These are phyloP conservation scores for Platynereis dumerilii DNA, from an alignment of 2,888 invertebrate genomes.

Conservation along the genomic window DNA sequence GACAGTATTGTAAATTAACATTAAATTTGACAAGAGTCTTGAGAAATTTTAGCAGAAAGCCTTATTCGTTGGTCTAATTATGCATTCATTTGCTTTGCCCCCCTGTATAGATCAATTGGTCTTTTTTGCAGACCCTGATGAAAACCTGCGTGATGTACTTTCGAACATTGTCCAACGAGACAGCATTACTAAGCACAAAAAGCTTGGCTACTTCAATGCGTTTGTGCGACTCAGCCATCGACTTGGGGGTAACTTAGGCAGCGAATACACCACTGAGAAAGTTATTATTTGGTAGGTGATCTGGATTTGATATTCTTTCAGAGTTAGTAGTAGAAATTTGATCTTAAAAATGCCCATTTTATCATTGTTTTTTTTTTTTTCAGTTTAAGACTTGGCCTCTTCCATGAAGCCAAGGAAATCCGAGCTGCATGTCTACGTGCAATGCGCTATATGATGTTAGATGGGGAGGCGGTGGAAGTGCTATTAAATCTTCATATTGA, in stretches of 20 bases:
- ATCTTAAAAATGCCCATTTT: too few relatives aligned
- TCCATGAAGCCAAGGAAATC: conserved; percentile 87
- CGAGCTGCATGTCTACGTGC: conserved; percentile 87
- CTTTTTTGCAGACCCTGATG: conserved; percentile 65
- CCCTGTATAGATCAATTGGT: too few relatives aligned
- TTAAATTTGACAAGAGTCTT: too few relatives aligned
- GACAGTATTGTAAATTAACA: too few relatives aligned
- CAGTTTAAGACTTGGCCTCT: conserved; percentile 84
- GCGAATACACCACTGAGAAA: conserved; percentile 81
- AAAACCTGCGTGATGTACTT: conserved; percentile 70
- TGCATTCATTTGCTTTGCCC: too few relatives aligned
- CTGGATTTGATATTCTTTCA: neutral
- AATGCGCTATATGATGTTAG: conserved; percentile 81
- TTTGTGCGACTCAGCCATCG: conserved; percentile 80
- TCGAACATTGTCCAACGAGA: conserved; percentile 70
- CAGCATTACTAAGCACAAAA: conserved; percentile 76
- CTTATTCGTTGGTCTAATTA: too few relatives aligned
- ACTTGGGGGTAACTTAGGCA: conserved; percentile 69
- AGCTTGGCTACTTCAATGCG: conserved; percentile 85
- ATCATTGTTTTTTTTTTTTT: too few relatives aligned
- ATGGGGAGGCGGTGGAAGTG: conserved; percentile 78
- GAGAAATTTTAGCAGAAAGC: too few relatives aligned
- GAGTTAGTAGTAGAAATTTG: neutral
- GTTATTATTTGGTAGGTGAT: conserved; percentile 78
- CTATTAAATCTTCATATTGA: conserved; percentile 85